These are phyloP conservation scores for Ormyrus rosae DNA, from an alignment of 2,888 invertebrate genomes.

Conservation along the genomic window DNA sequence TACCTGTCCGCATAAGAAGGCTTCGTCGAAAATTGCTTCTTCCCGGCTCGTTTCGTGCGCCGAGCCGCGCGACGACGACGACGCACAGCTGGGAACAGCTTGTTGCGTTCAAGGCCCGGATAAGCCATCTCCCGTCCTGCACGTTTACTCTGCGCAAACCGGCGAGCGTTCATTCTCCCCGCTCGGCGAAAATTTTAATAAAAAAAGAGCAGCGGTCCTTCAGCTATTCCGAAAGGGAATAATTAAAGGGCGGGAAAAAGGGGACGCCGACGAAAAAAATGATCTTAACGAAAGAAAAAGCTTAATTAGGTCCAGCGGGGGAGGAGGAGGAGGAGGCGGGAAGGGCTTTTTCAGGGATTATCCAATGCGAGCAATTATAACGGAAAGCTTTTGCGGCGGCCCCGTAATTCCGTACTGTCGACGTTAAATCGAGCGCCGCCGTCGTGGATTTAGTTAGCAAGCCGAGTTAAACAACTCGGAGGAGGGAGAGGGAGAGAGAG, in stretches of 20 bases:
- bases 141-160: neutral
- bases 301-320: slow-evolving; percentile 33
- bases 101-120: slow-evolving; percentile 30
- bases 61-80: neutral
- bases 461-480: slow-evolving; percentile 64
- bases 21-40: slow-evolving; percentile 43
- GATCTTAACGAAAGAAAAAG: slow-evolving; percentile 21
- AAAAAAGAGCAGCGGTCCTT: neutral
- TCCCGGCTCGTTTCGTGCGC: slow-evolving; percentile 26
- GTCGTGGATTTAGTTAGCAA: slow-evolving; percentile 60
- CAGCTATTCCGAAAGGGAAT: slow-evolving; percentile 4
- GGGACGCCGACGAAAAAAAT: slow-evolving; percentile 6
- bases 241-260: neutral
- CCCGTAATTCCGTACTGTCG: slow-evolving; percentile 51
- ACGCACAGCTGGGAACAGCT: slow-evolving; percentile 19
- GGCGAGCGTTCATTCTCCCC: neutral
- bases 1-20: slow-evolving; percentile 21
- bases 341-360: slow-evolving; percentile 53
- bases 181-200: neutral
- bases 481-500: slow-evolving; percentile 37
- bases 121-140: neutral
- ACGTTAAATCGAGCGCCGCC: slow-evolving; percentile 54
- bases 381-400: slow-evolving; percentile 47
- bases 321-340: slow-evolving; percentile 9
- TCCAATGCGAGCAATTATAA: slow-evolving; percentile 53